Evolutionary conservation across 1,140 invertebrate species (phyloP), one percentile per base, ranked within the genome.

Genomic region (Sycophila sp.): DNA sequence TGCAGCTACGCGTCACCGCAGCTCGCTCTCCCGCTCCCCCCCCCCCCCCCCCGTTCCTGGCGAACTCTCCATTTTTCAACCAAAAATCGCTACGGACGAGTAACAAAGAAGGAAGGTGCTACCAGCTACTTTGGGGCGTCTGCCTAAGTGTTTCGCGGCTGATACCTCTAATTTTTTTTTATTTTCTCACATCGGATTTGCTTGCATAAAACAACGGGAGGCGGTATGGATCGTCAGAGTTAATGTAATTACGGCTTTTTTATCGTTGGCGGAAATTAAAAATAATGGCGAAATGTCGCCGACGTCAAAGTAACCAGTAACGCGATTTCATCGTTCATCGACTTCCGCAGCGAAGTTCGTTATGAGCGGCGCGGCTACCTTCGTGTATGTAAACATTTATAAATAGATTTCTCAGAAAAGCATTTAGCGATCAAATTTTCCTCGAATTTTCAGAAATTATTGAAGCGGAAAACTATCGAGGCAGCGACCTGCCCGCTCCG

Each of bases 261-360:
- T n/a, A n/a, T 59, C 26, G 47, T 68, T 66, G 38, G 45, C 36
- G 51, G 42, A 59, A 68, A 68, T 68, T 59, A 68, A 47, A 42
- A 68, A 22, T 68, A 47, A 68, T 49, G 65, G 40, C 15, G 5
- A 13, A 49, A 30, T 59, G 40, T 58, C 53, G 19, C n/a, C 40
- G 13, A 11, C 55, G 42, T 68, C 65, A 68, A 59, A 68, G 55
- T 59, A 22, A 68, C 65, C 53, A 58, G 24, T 68, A 68, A 68
- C 26, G 19, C 40, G 42, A 59, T 68, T 68, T 59, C 13, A 36
- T 30, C 58, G 51, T 49, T 7, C 22, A 34, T 45, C 28, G 38
- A 47, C 5, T 68, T 38, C 36, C 19, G 32, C 30, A 49, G 49
- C 38, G 24, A 49, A 58, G 40, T 68, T 47, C 45, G 11, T 68